Conservation (phyloP, 2,888 invertebrate genomes). For the Sarcophaga variegata region DNA sequence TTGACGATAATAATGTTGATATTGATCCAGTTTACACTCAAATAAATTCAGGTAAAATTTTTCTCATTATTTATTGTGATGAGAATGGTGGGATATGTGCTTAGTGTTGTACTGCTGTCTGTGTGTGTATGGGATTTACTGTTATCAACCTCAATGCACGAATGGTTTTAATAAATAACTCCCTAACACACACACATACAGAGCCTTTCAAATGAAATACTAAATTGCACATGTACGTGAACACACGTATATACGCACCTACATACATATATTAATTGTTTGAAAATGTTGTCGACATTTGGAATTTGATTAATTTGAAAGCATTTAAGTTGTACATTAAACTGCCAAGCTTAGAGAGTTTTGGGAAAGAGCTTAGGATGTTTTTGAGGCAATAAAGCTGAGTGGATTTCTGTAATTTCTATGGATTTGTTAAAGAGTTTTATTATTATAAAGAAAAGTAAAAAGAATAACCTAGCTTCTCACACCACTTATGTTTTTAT, state of each 20-base stretch:
- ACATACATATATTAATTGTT: slow-evolving; percentile 14
- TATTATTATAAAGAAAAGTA: too few species aligned
- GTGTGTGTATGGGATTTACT: neutral
- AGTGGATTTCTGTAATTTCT: neutral
- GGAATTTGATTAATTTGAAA: slow-evolving; percentile 52
- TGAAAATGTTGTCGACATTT: slow-evolving; percentile 33
- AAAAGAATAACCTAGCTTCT: too few species aligned
- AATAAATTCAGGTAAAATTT: slow-evolving; percentile 40
- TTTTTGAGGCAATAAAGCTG: neutral
- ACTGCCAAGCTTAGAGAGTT: neutral
- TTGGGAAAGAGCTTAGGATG: neutral
- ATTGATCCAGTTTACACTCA: slow-evolving; percentile 22
- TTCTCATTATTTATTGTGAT: slow-evolving; percentile 26
- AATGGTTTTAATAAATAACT: slow-evolving; percentile 42
- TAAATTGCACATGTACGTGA: neutral
- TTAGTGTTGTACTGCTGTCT: neutral
- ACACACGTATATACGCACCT: neutral
- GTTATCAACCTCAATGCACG: slow-evolving; percentile 42
- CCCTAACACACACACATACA: neutral
- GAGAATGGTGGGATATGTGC: neutral
- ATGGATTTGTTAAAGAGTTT: too few species aligned
- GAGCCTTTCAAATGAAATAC: neutral
- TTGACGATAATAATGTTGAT: too few species aligned
- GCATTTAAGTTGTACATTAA: slow-evolving; percentile 16
- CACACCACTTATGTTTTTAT: too few species aligned